Base-by-base conservation (phyloP, 2,113 vertebrate genomes). In the Chamaea fasciata region DNA sequence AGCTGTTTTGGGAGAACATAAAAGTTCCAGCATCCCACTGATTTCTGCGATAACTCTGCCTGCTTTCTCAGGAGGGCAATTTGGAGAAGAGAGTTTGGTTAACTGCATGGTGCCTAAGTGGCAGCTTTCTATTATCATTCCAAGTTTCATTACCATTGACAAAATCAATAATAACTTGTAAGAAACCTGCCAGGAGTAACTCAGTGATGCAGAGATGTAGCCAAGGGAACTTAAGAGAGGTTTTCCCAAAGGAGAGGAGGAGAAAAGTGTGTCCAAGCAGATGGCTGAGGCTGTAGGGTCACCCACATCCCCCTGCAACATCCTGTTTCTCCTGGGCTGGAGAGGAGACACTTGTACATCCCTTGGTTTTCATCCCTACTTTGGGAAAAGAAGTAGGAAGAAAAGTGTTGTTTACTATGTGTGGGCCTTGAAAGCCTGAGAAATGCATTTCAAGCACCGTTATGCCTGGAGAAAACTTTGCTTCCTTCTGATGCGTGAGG, bases 201-300 rank as follows among this genome's bases (percentile, higher is more conserved):
- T 68, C n/a, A 31, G 35, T n/a, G 60, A n/a, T 13, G 31, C 13
- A 22, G 62, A 73, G 30, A 35, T 0, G 0, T 3, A 7, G 16
- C 57, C 41, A 59, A 55, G 11, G 14, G 35, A 82, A 20, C 10
- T 63, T 9, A 14, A 11, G 39, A 60, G 42, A 62, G 3, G 21
- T 35, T 78, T 84, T 3, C 9, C 20, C 4, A 0, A 3, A 81
- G 46, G 30, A 63, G 28, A 52, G 24, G 31, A 87, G 33, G 12
- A 89, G 9, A n/a, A 91, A 62, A 28, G 3, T 49, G 24, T 1
- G 0, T 19, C 44, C 4, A 12, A 10, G 20, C 4, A 18, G 47
- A 27, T 1, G 15, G 37, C 11, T 3, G 8, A 67, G 71, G 31
- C 39, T 1, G 0, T 3, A 30, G 70, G 18, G 59, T 44, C 31